Percentiles rank a stretch among this genome's conserved stretches.
Conservation (phyloP, 2,888 invertebrate genomes). For the Megaustenia siamemsis region DNA sequence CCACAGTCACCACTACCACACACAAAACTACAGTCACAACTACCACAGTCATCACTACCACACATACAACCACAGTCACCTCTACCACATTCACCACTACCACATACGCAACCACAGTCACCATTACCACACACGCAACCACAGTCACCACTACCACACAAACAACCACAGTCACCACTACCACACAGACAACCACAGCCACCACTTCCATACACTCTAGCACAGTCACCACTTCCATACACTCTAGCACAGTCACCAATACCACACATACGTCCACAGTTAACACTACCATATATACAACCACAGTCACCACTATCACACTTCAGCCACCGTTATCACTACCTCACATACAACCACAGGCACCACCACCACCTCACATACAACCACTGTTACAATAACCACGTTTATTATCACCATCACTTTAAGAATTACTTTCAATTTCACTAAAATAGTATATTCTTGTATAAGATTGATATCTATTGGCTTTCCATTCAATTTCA, state of each 20-base stretch:
- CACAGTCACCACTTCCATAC: neutral
- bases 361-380: neutral
- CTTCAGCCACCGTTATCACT: conserved; percentile 27
- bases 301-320: conserved; percentile 6
- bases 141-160: conserved; percentile 18
- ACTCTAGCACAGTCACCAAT: neutral
- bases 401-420: too few species aligned
- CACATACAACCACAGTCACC: neutral
- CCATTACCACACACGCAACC: conserved; percentile 10
- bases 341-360: conserved; percentile 15
- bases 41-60: conserved; percentile 7
- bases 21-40: neutral
- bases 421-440: too few species aligned
- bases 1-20: neutral
- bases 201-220: neutral
- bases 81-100: conserved; percentile 7
- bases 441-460: too few species aligned
- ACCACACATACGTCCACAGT: neutral
- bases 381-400: neutral
- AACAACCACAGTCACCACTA: conserved; percentile 16
- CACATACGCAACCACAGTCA: neutral
- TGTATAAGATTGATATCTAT: too few species aligned
- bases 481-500: too few species aligned
- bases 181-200: neutral
- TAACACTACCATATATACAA: neutral